Evolutionary conservation across 2,113 vertebrate species (phyloP).

Genomic region (Terrapene triunguis): DNA sequence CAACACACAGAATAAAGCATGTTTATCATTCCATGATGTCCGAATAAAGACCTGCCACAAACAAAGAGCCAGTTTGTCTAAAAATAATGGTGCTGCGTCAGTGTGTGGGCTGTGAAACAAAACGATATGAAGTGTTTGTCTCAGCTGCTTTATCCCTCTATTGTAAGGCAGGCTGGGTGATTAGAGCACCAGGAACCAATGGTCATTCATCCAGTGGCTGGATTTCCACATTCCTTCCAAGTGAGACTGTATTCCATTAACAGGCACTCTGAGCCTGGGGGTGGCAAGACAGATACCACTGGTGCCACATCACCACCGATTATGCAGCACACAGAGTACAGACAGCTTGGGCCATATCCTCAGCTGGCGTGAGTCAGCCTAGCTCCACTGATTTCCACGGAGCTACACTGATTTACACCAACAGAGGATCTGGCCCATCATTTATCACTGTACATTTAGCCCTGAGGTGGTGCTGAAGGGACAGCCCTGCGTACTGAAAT

Average conservation of each 20-base stretch:
- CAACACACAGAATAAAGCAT: neutral
- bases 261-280: neutral
- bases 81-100: neutral
- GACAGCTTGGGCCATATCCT: accelerated
- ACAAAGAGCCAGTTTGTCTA: accelerated
- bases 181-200: neutral
- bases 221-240: neutral
- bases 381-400: accelerated
- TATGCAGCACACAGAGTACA: neutral
- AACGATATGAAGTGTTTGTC: accelerated
- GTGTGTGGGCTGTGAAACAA: accelerated
- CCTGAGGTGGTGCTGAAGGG: neutral
- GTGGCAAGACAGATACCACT: neutral
- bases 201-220: neutral
- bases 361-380: neutral
- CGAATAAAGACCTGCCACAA: neutral
- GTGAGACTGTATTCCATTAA: neutral
- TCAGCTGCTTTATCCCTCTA: neutral
- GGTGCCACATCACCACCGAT: neutral
- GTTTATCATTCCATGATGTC: accelerated
- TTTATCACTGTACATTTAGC: neutral
- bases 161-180: neutral
- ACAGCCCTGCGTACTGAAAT: neutral
- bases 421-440: neutral
- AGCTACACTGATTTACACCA: neutral